Percentiles rank a stretch among this genome's conserved stretches.
Conservation (phyloP, 2,888 invertebrate species). For the Sarcophaga carnaria region DNA sequence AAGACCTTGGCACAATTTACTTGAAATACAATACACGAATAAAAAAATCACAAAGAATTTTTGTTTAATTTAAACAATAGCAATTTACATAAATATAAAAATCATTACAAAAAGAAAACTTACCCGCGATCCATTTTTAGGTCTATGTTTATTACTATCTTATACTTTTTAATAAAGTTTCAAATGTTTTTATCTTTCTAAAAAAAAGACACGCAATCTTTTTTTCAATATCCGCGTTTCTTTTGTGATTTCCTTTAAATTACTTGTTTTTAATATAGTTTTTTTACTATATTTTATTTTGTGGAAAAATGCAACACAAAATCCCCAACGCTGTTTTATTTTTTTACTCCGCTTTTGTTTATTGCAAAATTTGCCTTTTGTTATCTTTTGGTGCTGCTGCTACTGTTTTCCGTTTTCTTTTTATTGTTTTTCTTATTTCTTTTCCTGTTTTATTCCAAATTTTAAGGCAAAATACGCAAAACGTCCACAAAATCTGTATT, state of each 20-base stretch:
- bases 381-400: conserved; percentile 37
- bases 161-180: conserved; percentile 43
- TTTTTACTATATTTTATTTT: conserved; percentile 9
- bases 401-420: conserved; percentile 11
- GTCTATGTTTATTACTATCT: conserved; percentile 41
- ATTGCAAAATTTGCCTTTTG: conserved; percentile 63
- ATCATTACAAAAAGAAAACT: conserved; percentile 63
- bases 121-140: conserved; percentile 79
- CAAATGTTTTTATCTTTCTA: conserved; percentile 11
- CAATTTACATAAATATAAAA: no score
- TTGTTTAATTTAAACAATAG: no score
- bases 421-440: conserved; percentile 48
- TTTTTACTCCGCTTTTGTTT: conserved; percentile 57
- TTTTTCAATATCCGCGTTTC: conserved; percentile 50
- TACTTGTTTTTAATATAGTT: conserved; percentile 32
- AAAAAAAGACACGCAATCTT: conserved; percentile 54
- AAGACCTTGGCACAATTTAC: conserved; percentile 69
- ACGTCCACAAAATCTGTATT: conserved; percentile 19
- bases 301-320: conserved; percentile 56
- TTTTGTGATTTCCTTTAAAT: conserved; percentile 30
- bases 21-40: neutral
- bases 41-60: neutral
- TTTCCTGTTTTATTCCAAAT: conserved; percentile 44
- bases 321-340: conserved; percentile 56
- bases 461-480: conserved; percentile 49